Evolutionary conservation across 2,797 vertebrate species (phyloP).

Genomic region (Mus caroli): DNA sequence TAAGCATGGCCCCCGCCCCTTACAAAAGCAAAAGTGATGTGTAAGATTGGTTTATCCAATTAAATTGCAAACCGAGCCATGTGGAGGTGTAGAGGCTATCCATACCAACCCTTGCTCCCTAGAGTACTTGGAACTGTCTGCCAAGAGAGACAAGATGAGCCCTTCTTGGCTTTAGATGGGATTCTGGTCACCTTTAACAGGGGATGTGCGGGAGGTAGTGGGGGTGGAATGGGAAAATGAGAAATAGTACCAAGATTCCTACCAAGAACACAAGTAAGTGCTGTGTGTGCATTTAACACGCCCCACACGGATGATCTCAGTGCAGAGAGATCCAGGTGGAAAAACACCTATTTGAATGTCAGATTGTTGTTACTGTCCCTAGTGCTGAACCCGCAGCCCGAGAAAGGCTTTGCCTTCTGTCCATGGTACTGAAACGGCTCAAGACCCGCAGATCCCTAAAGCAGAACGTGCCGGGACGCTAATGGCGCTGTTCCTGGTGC

Average conservation of each 20-base stretch:
- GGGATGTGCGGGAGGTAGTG: not conserved
- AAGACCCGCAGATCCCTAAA: not conserved
- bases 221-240: not conserved
- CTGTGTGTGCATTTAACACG: not conserved
- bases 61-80: not conserved
- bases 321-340: not conserved
- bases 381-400: not conserved
- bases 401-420: not conserved
- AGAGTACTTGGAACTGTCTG: not conserved
- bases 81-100: not conserved
- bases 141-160: not conserved
- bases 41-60: not conserved
- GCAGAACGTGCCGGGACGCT: fast-evolving
- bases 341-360: not conserved
- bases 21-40: not conserved
- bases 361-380: not conserved
- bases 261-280: not conserved
- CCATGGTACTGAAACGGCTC: not conserved
- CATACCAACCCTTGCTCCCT: not conserved
- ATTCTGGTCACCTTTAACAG: not conserved
- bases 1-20: not conserved
- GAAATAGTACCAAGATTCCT: not conserved
- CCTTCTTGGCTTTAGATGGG: not conserved
- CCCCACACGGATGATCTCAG: not conserved
- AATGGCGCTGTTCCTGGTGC: not conserved